These are phyloP conservation scores for Colistium nudipinnis DNA, from an alignment of 2,113 vertebrate genomes.

Conservation along the genomic window DNA sequence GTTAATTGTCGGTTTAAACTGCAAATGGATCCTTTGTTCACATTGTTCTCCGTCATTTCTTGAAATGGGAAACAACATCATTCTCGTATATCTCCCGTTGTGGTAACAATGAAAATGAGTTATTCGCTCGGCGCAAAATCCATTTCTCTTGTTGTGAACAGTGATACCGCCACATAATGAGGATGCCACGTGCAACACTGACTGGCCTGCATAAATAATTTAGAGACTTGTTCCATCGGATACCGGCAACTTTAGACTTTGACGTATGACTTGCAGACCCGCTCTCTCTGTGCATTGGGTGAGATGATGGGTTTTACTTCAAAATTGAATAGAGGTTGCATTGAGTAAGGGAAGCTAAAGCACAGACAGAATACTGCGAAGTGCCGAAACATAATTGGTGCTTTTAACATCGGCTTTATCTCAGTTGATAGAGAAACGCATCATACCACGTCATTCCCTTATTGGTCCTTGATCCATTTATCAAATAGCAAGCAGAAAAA, in stretches of 20 bases:
- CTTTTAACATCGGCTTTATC: slow-evolving; percentile 1
- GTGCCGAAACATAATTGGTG: slow-evolving; percentile 8
- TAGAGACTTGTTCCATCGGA: slow-evolving; percentile 74
- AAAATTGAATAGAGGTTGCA: slow-evolving; percentile 27
- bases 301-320: slow-evolving; percentile 67
- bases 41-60: neutral
- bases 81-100: neutral
- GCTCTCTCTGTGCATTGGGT: slow-evolving; percentile 76
- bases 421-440: neutral
- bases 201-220: slow-evolving; percentile 76
- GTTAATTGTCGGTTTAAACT: neutral
- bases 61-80: neutral
- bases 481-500: neutral
- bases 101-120: neutral
- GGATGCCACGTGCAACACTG: slow-evolving; percentile 69
- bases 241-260: slow-evolving; percentile 79
- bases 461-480: neutral
- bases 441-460: neutral
- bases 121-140: slow-evolving; percentile 29
- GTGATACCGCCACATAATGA: slow-evolving; percentile 59
- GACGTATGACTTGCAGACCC: slow-evolving; percentile 74
- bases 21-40: neutral
- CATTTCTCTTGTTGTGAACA: slow-evolving; percentile 56
- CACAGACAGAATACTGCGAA: slow-evolving; percentile 33
- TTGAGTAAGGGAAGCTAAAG: slow-evolving; percentile 50